phyloP scores from a whole-genome alignment of 2,797 vertebrate species.

The Typhlichthys subterraneus region DNA sequence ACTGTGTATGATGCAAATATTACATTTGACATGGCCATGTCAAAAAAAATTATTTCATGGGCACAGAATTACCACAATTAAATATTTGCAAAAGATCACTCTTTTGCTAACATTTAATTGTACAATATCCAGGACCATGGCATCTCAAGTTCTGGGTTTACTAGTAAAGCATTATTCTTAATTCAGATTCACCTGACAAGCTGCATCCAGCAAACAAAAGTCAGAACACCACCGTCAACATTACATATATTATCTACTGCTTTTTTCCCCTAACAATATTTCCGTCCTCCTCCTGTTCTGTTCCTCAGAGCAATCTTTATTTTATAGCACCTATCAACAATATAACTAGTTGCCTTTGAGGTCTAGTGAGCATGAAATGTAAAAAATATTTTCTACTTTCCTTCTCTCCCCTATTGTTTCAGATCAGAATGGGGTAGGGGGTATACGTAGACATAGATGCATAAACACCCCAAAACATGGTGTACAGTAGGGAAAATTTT shows the following conservation, averaged over 20 bases:
- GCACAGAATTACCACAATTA: conserved; percentile 41
- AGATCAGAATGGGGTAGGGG: conserved; percentile 23
- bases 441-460: not conserved
- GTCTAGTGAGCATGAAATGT: conserved; percentile 36
- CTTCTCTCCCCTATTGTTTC: conserved; percentile 29
- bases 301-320: conserved; percentile 14
- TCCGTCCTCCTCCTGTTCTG: conserved; percentile 5
- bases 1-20: conserved; percentile 35
- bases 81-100: conserved; percentile 17
- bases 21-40: conserved; percentile 38
- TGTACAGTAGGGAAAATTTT: not conserved
- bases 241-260: conserved; percentile 10
- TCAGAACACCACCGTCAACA: conserved; percentile 22
- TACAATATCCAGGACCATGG: too few relatives aligned
- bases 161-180: not conserved
- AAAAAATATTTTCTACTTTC: conserved; percentile 9
- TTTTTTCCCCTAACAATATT: not conserved
- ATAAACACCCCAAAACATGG: not conserved
- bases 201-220: conserved; percentile 35
- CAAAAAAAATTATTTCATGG: conserved; percentile 45
- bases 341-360: conserved; percentile 35
- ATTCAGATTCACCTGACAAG: conserved; percentile 52
- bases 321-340: conserved; percentile 31
- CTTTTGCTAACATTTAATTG: conserved; percentile 10
- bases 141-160: too few relatives aligned